These are phyloP conservation scores for Oriolus oriolus DNA, from an alignment of 2,113 vertebrate genomes.

Conservation along the genomic window DNA sequence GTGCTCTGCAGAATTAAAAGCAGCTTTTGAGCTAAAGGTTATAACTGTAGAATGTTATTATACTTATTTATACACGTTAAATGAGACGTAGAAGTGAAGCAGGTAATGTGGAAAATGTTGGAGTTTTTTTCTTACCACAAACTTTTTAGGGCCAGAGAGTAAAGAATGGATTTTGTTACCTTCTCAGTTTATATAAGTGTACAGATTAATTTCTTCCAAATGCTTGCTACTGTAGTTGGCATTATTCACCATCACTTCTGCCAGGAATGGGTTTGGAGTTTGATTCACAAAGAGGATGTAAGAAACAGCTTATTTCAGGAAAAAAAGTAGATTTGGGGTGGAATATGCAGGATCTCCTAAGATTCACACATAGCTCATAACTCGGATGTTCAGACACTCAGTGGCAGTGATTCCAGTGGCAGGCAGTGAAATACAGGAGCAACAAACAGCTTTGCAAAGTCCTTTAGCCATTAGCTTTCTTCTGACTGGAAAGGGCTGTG, in stretches of 20 bases:
- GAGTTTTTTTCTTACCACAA: not conserved
- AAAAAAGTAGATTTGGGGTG: not conserved
- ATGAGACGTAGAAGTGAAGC: not conserved
- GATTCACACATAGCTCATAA: not conserved
- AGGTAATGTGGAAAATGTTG: slow-evolving; percentile 1
- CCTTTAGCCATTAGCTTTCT: not conserved
- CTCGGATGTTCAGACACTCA: rapidly evolving
- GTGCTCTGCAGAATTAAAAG: not conserved
- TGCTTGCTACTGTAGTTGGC: slow-evolving; percentile 42
- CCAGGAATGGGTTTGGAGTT: slow-evolving; percentile 14
- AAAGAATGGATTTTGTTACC: slow-evolving; percentile 21
- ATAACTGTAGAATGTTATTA: not conserved
- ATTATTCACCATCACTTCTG: not conserved
- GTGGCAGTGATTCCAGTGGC: not conserved
- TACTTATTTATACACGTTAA: not conserved
- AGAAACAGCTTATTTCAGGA: not conserved
- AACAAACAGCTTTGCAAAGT: not conserved
- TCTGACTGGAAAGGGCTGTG: not conserved
- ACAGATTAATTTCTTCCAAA: slow-evolving; percentile 49
- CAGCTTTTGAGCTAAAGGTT: not conserved
- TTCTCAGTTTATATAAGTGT: slow-evolving; percentile 1
- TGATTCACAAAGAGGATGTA: not conserved
- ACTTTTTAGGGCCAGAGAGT: not conserved
- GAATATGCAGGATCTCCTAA: not conserved
- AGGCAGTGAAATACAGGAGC: not conserved